Percentiles rank a stretch among this genome's conserved stretches.
phyloP scores from a whole-genome alignment of 2,888 invertebrate genomes.

The Folsomia candida region DNA sequence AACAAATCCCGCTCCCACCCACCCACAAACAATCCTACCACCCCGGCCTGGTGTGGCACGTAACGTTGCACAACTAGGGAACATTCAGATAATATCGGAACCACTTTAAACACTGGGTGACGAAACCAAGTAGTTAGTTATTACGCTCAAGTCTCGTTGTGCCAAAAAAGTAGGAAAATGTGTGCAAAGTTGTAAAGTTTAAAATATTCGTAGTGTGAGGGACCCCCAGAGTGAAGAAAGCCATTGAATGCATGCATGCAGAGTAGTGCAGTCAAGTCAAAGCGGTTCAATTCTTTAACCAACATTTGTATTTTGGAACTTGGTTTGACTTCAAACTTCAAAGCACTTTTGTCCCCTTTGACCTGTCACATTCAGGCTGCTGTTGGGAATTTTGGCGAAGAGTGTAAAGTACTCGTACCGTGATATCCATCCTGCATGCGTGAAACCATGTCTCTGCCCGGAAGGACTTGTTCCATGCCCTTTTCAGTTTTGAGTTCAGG shows the following conservation, averaged over 20 bases:
- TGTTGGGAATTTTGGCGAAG: no score
- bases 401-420: no score
- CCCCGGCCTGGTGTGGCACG: background rate
- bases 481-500: no score
- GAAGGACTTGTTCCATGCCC: no score
- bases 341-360: background rate
- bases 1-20: background rate
- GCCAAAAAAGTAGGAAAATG: background rate
- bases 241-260: conserved; percentile 1
- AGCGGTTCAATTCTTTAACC: background rate
- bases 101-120: background rate
- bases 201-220: background rate
- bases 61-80: no score
- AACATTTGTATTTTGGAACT: background rate
- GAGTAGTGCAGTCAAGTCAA: background rate
- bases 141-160: no score
- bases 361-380: background rate
- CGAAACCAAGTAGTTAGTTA: no score
- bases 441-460: no score
- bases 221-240: background rate
- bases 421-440: no score
- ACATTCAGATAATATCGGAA: background rate
- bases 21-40: background rate
- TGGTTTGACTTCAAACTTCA: background rate
- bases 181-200: background rate